Base-by-base conservation (phyloP, 2,888 invertebrate species). In the Tortricodes alternella region DNA sequence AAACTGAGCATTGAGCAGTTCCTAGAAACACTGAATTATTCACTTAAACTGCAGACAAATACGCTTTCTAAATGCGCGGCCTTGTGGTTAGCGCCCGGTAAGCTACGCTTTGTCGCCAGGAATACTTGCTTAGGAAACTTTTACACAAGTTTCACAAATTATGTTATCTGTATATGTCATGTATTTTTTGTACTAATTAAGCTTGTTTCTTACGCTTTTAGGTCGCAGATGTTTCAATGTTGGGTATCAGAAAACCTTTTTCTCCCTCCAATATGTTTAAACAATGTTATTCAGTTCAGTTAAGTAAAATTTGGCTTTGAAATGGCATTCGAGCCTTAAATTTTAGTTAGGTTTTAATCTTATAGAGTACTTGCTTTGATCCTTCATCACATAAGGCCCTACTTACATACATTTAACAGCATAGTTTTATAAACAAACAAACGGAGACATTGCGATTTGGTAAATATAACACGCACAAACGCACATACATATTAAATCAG, bases 1-100 rank as follows among this genome's bases (percentile, higher is more conserved):
- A 56, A 56, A 56, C 49, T 49, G 50, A 44, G 56, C 49, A 50
- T 56, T 56, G 27, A 44, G 43, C 56, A 56, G 56, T 56, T 56
- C 56, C 56, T 56, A 50, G 56, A 56, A 56, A 13, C 50, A 56
- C 50, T 56, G 56, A 56, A 56, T 56, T 32, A 56, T 56, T 56
- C 56, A 56, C 49, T 18, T 38, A 29, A 44, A 44, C 44, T 56
- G 55, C 48, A 43, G 55, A 55, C 56, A 56, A 56, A 56, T 50
- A 50, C 56, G 56, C 56, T 56, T 56, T 56, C 50, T 56, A 56
- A 56, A 56, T 50, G 56, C 56, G 44, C 49, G 49, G 55, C 35
- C 55, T 44, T 32, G 49, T 37, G 56, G 50, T 13, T 43, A 41
- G 48, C 43, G 21, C 49, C 53, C 29, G 23, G 35, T 34, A 27